Conservation (phyloP, 2,888 invertebrate genomes). For the Trissoscelio sp. region DNA sequence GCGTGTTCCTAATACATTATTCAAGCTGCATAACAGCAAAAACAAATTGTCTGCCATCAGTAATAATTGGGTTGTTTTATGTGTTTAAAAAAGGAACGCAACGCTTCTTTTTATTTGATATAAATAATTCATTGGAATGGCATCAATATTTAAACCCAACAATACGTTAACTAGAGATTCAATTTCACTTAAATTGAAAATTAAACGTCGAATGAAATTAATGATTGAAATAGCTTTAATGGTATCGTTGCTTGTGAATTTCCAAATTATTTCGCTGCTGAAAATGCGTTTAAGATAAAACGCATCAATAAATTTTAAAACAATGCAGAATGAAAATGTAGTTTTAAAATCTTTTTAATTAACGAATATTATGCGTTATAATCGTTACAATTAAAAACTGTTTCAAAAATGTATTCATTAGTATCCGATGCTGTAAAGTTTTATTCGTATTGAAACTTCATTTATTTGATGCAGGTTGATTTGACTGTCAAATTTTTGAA, state of each 20-base stretch:
- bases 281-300: neutral
- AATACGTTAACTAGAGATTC: neutral
- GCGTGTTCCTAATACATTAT: slow-evolving; percentile 8
- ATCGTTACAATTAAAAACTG: too few species aligned
- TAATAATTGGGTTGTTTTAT: slow-evolving; percentile 9
- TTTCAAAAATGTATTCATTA: too few species aligned
- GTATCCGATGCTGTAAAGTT: too few species aligned
- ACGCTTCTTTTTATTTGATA: neutral
- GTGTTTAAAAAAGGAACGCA: neutral
- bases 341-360: too few species aligned
- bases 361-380: too few species aligned
- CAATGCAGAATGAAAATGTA: neutral
- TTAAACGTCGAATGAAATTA: neutral
- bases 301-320: neutral
- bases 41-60: neutral
- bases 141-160: neutral
- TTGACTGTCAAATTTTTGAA: neutral
- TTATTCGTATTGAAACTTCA: neutral
- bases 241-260: neutral
- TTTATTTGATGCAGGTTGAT: neutral
- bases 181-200: neutral
- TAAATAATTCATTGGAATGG: slow-evolving; percentile 1
- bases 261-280: neutral
- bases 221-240: neutral
- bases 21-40: slow-evolving; percentile 1